phyloP scores from a whole-genome alignment of 2,797 vertebrate genomes.

The Hylomyscus alleni region DNA sequence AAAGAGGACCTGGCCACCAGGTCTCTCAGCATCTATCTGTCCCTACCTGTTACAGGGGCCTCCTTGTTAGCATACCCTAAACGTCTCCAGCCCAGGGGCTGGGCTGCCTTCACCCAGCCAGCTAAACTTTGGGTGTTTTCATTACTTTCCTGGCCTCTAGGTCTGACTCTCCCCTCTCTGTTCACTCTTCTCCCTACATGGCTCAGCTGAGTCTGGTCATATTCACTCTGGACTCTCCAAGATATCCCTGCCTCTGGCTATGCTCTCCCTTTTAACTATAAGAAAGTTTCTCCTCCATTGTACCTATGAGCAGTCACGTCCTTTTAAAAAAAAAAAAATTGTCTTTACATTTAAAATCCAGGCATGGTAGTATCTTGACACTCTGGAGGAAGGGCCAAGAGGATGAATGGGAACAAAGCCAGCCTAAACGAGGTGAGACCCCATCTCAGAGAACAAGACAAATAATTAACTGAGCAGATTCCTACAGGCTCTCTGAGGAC shows the following conservation, averaged over 20 bases:
- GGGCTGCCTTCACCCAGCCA: background rate
- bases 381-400: background rate
- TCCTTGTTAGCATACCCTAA: background rate
- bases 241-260: background rate
- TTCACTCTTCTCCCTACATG: background rate
- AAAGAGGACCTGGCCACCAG: background rate
- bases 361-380: background rate
- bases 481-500: background rate
- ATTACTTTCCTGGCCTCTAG: background rate
- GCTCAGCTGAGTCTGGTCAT: background rate
- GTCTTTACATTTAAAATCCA: background rate
- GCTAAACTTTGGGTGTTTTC: background rate
- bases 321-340: no score
- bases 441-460: background rate
- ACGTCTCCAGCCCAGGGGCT: background rate
- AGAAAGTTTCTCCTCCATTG: background rate
- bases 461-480: background rate
- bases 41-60: no score
- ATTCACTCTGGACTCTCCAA: background rate
- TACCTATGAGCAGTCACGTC: background rate
- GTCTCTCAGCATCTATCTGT: background rate
- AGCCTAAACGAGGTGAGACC: background rate
- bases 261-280: background rate
- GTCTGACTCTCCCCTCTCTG: background rate
- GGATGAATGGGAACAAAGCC: background rate